phyloP scores from a whole-genome alignment of 1,140 invertebrate genomes.

The Colletes gigas region DNA sequence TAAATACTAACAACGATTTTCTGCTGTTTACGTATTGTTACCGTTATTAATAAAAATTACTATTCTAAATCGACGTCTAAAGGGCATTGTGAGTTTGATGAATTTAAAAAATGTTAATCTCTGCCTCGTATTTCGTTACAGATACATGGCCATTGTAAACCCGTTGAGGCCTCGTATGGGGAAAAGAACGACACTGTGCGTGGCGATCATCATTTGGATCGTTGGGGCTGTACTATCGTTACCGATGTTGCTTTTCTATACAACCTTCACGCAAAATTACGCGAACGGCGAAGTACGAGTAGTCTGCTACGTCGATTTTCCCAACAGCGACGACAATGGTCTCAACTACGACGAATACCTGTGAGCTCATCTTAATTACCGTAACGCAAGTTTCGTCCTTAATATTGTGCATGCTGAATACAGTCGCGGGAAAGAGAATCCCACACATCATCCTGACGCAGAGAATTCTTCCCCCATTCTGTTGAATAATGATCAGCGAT shows the following conservation, averaged over 20 bases:
- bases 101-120: background rate
- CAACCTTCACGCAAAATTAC: constrained; percentile 84
- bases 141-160: constrained; percentile 96
- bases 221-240: constrained; percentile 88
- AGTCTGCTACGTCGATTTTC: constrained; percentile 91
- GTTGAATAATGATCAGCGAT: too few relatives aligned
- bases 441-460: too few relatives aligned
- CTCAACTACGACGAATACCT: constrained; percentile 88
- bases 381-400: background rate
- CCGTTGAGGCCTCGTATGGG: constrained; percentile 93
- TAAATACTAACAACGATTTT: too few relatives aligned
- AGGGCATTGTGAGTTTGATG: too few relatives aligned
- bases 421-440: background rate
- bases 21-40: too few relatives aligned
- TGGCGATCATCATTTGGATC: constrained; percentile 91
- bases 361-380: constrained; percentile 83
- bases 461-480: too few relatives aligned
- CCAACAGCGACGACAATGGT: constrained; percentile 86
- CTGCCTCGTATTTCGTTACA: constrained; percentile 76
- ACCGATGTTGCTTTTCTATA: constrained; percentile 92
- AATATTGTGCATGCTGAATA: background rate
- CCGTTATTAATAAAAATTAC: too few relatives aligned
- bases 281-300: constrained; percentile 84
- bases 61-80: too few relatives aligned
- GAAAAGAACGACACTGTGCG: constrained; percentile 88